Percentiles rank a stretch among this genome's conserved stretches.
These are phyloP conservation scores for Nephrocerus scutellatus DNA, from an alignment of 2,888 invertebrate species.

Conservation along the genomic window DNA sequence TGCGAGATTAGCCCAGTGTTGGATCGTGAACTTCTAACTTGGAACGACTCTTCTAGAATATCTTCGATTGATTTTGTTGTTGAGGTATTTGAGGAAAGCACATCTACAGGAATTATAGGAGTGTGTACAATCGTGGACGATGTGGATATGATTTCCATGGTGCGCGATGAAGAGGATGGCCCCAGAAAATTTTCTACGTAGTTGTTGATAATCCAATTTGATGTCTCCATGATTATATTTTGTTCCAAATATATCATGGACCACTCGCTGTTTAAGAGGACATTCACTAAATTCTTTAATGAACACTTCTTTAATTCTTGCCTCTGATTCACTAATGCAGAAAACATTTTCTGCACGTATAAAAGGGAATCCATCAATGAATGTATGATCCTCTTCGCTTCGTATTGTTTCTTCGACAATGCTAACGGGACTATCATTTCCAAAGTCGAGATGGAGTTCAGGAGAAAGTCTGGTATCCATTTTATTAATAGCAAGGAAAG, in stretches of 20 bases:
- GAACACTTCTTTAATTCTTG: constrained; percentile 1
- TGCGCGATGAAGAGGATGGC: no score
- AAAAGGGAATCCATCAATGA: no score
- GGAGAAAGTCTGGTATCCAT: no score
- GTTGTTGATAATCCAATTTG: no score
- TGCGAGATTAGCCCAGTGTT: constrained; percentile 18
- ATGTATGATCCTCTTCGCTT: no score
- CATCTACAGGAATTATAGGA: constrained; percentile 11
- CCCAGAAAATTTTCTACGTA: no score
- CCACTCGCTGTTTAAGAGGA: constrained; percentile 2
- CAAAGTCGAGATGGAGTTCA: no score
- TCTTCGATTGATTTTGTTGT: constrained; percentile 12
- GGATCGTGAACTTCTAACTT: constrained; percentile 16
- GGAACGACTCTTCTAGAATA: constrained; percentile 18
- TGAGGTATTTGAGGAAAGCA: constrained; percentile 5
- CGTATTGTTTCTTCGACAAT: no score
- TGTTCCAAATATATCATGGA: not conserved
- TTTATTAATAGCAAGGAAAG: no score
- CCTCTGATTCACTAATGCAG: not conserved
- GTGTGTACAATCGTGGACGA: constrained; percentile 11
- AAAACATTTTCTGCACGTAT: constrained; percentile 1
- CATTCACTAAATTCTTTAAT: not conserved
- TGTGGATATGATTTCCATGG: constrained; percentile 9
- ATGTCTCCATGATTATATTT: not conserved
- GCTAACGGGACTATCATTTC: no score